Percentiles rank a stretch among this genome's conserved stretches.
Evolutionary conservation across 2,113 vertebrate species (phyloP).

Genomic region (Dipodomys spectabilis): DNA sequence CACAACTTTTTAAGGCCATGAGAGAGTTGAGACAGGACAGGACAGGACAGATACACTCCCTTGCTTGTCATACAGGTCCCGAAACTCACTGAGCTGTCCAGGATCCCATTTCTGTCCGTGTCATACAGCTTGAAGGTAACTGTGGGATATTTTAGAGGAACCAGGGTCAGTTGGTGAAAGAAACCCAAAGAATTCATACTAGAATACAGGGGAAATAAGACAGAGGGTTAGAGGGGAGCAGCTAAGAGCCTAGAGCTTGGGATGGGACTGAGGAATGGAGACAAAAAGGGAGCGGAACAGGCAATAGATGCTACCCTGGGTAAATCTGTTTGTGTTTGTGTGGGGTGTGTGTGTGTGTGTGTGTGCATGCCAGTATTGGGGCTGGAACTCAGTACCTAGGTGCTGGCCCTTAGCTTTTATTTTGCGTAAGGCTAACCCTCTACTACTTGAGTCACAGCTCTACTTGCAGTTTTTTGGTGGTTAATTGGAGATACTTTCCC

Average conservation of each 20-base stretch:
- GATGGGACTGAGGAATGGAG: neutral
- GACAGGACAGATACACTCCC: conserved; percentile 53
- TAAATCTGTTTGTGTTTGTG: neutral
- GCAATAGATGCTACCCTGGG: neutral
- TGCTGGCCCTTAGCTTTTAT: no score
- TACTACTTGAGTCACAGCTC: no score
- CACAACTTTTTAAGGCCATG: conserved; percentile 44
- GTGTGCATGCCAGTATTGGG: no score
- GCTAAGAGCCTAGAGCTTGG: conserved; percentile 23
- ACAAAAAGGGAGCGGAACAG: neutral
- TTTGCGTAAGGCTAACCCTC: no score
- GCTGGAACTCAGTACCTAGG: no score
- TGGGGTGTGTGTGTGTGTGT: no score
- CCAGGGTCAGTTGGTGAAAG: conserved; percentile 68
- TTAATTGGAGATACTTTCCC: no score
- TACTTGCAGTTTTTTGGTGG: no score
- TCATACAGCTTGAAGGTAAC: conserved; percentile 96
- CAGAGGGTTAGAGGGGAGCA: neutral
- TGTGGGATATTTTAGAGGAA: conserved; percentile 74
- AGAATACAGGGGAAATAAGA: conserved; percentile 59
- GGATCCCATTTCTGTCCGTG: conserved; percentile 93
- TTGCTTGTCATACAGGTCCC: conserved; percentile 49
- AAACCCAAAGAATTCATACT: conserved; percentile 54
- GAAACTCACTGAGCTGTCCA: conserved; percentile 93
- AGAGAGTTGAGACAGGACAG: neutral